A percentile compares a stretch with the other conserved stretches of the same genome.
Conservation (phyloP, 2,888 invertebrate genomes). For the Phanerotoma sp. region DNA sequence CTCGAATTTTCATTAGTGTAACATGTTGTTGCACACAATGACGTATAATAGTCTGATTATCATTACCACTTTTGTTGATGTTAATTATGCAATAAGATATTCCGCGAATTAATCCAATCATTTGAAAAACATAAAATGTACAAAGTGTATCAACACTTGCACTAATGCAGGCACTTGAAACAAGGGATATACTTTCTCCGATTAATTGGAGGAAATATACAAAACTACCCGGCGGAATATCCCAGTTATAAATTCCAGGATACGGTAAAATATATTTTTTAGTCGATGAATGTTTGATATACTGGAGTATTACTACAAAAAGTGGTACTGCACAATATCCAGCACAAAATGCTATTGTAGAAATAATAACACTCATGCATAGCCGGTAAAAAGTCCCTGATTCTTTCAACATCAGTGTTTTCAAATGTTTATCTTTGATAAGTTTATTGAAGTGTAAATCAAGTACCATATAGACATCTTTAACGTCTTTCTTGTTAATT, state of each 20-base stretch:
- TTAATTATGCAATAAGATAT: constrained; percentile 20
- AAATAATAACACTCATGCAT: neutral
- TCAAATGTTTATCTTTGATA: neutral
- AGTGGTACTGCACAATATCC: neutral
- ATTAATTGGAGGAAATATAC: constrained; percentile 29
- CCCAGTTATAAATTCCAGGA: constrained; percentile 32
- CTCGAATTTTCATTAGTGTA: too few species aligned
- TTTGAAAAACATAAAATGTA: constrained; percentile 29
- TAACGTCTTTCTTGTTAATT: too few species aligned
- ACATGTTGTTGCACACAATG: too few species aligned
- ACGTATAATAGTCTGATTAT: too few species aligned
- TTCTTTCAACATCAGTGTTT: neutral
- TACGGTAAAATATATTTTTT: constrained; percentile 21
- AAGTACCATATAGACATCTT: neutral
- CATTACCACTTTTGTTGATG: constrained; percentile 1
- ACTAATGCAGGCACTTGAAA: constrained; percentile 22
- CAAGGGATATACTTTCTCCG: constrained; percentile 22
- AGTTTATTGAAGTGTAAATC: neutral
- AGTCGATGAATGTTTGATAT: constrained; percentile 1
- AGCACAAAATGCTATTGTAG: neutral
- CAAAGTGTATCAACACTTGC: constrained; percentile 33
- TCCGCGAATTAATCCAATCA: constrained; percentile 21
- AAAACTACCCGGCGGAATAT: neutral
- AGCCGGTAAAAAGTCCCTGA: neutral
- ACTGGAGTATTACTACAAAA: constrained; percentile 12